These are phyloP conservation scores for Chloebia gouldiae DNA, from an alignment of 2,113 vertebrate species.

Conservation along the genomic window DNA sequence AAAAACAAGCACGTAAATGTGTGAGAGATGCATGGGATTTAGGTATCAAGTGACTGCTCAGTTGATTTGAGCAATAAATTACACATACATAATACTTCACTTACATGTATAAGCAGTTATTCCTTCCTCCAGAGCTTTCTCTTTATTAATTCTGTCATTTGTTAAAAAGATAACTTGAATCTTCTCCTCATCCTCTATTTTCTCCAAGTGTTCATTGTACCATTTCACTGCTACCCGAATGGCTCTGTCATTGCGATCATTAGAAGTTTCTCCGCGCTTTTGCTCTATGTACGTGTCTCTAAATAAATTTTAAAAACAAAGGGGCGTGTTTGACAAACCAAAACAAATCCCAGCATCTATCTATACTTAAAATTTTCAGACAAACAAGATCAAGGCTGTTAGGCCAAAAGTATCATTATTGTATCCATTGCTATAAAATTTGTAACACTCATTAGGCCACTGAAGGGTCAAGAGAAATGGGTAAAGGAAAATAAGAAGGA, in stretches of 20 bases:
- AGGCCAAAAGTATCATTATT: background rate
- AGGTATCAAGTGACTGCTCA: background rate
- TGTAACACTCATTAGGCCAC: background rate
- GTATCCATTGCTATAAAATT: background rate
- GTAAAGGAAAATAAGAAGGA: background rate
- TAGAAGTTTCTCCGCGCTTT: slow-evolving; percentile 87
- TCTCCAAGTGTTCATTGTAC: slow-evolving; percentile 88
- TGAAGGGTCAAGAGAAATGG: background rate
- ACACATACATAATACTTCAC: background rate
- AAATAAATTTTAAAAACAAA: background rate
- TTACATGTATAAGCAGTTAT: slow-evolving; percentile 90
- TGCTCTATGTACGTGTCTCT: slow-evolving; percentile 94
- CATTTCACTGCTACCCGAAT: slow-evolving; percentile 90
- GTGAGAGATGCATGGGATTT: background rate
- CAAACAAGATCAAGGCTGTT: background rate
- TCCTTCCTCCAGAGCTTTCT: slow-evolving; percentile 85
- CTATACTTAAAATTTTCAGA: background rate
- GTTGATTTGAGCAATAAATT: background rate
- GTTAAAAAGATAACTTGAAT: slow-evolving; percentile 90
- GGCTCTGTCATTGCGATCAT: slow-evolving; percentile 94
- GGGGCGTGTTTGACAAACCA: background rate
- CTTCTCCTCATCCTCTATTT: slow-evolving; percentile 59
- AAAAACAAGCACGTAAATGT: slow-evolving; percentile 32
- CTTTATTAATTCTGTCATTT: slow-evolving; percentile 89
- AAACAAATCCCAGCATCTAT: background rate